Base-by-base conservation (phyloP, 2,888 invertebrate species). In the Nomada goodeniana region DNA sequence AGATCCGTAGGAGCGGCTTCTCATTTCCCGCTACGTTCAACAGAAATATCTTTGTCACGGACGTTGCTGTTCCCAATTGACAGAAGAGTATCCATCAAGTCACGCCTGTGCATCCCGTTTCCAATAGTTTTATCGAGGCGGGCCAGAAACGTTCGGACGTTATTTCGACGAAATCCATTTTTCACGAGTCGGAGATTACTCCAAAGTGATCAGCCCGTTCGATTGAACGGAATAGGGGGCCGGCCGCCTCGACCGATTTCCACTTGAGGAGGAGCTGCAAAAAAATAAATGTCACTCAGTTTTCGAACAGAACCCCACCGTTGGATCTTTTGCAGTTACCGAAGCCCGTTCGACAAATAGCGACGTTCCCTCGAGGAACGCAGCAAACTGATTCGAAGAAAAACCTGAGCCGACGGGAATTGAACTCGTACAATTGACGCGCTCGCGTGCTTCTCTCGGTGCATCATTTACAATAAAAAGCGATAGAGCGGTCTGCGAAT, bases 281-380 rank as follows among this genome's bases (percentile, higher is more conserved):
- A 70, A 80, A 70, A 77, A 77, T 80, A 80, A 80, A 80, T 77
- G 52, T 59, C 26, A 20, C 57, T 64, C 23, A 65, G 63, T 52
- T 78, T 69, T 57, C 68, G 76, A 79, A 79, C 76, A 76, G 69
- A 79, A 63, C 23, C 36, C 76, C 76, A 76, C 26, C 63, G 26
- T 23, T 29, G 36, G 55, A 13, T 26, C 36, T 68, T 74, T 13
- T 26, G 36, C 36, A 47, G 5, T n/a, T 15, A 23, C 5, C 20
- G 20, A 53, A 47, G 1, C 59, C 2, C 3, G 53, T 18, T 67
- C 10, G 10, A 44, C 23, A 44, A 42, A 15, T 55, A 4, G 18
- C 63, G 4, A 10, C 15, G 3, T 23, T 0, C 10, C n/a, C 42
- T 9, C 3, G 10, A 55, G 1, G 13, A 13, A 55, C 23, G 23